Conservation (phyloP, 2,113 vertebrate genomes). For the Sinocyclocheilus anshuiensis region DNA sequence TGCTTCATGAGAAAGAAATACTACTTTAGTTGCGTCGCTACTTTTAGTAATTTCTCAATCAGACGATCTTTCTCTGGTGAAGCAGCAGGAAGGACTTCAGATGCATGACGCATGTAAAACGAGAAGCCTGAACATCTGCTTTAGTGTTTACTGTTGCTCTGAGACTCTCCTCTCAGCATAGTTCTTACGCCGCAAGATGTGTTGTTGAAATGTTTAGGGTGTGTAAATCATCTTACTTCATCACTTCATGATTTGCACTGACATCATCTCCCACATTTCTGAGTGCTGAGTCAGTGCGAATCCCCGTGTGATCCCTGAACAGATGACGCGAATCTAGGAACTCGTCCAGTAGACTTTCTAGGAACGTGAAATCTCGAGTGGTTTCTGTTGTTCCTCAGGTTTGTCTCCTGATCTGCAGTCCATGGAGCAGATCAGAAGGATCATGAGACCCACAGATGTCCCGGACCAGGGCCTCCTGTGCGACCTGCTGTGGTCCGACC, state of each 20-base stretch:
- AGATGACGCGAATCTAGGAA: neutral
- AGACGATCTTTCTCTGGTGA: neutral
- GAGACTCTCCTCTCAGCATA: neutral
- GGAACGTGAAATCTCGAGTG: neutral
- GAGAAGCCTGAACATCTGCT: too few species aligned
- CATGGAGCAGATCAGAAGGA: conserved; percentile 86
- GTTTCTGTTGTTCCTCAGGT: conserved; percentile 62
- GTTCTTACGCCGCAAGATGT: too few species aligned
- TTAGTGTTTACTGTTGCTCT: too few species aligned
- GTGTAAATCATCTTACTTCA: neutral
- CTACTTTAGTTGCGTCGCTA: too few species aligned
- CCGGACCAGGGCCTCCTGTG: conserved; percentile 85
- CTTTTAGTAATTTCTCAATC: too few species aligned
- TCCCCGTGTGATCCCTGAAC: neutral
- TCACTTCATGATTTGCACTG: neutral
- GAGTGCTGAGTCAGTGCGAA: neutral
- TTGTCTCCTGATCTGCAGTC: conserved; percentile 84
- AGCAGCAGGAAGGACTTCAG: neutral
- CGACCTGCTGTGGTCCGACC: conserved; percentile 85
- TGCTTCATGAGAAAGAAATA: too few species aligned
- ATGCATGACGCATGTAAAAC: neutral
- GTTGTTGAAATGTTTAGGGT: neutral
- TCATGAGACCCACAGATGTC: conserved; percentile 86
- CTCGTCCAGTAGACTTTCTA: neutral
- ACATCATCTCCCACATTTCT: neutral